Evolutionary conservation across 1,140 invertebrate species (phyloP).

Genomic region (Bombus vancouverensis): DNA sequence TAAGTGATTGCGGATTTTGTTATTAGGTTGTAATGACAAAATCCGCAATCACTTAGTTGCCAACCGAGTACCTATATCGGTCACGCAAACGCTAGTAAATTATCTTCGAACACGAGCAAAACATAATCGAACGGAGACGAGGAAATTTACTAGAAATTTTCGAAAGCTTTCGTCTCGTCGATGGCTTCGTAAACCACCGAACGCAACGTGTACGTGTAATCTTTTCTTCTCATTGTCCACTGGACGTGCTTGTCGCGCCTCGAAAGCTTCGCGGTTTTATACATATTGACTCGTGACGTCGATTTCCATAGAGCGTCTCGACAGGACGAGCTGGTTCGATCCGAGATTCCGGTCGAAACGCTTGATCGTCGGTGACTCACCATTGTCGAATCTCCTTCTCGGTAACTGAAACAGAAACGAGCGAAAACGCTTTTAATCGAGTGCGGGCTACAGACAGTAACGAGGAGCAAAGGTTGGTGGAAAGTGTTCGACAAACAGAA

Average conservation of each 20-base stretch:
- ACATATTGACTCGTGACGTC: too few relatives aligned
- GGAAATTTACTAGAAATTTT: background rate
- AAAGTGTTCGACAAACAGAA: background rate
- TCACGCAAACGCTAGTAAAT: background rate
- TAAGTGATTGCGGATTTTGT: too few relatives aligned
- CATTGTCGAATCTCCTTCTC: slow-evolving; percentile 94
- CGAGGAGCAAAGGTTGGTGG: slow-evolving; percentile 19
- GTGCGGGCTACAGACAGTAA: background rate
- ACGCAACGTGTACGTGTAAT: background rate
- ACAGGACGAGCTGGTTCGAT: background rate
- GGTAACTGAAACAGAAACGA: slow-evolving; percentile 88
- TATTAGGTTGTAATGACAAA: too few relatives aligned
- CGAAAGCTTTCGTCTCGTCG: background rate
- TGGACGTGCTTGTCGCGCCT: too few relatives aligned
- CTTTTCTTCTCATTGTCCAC: too few relatives aligned
- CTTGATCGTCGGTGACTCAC: slow-evolving; percentile 83
- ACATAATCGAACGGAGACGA: background rate
- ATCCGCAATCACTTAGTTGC: too few relatives aligned
- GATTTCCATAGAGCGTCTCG: background rate
- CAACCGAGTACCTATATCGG: too few relatives aligned
- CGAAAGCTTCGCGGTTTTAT: too few relatives aligned
- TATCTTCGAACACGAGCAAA: too few relatives aligned
- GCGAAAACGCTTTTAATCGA: slow-evolving; percentile 3
- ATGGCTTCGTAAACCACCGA: background rate
- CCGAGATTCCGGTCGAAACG: background rate